These are phyloP conservation scores for Leptinotarsa rubiginosa DNA, from an alignment of 2,888 invertebrate genomes.

Conservation along the genomic window DNA sequence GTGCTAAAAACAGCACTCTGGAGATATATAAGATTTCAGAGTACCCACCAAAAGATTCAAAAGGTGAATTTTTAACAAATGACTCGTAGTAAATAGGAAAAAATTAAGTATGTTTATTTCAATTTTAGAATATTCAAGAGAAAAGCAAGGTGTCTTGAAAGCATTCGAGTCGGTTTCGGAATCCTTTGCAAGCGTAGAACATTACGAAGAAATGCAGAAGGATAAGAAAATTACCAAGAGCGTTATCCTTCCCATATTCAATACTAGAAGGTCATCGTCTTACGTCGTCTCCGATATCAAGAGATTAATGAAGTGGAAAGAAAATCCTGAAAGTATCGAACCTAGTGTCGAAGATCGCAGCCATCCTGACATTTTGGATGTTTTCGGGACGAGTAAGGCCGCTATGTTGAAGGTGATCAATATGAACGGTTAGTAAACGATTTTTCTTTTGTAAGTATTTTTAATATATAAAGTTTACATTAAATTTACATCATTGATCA, in stretches of 20 bases:
- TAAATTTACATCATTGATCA: background rate
- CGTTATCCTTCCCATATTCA: constrained; percentile 46
- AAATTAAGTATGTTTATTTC: too few relatives aligned
- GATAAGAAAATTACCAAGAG: constrained; percentile 42
- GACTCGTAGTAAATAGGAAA: too few relatives aligned
- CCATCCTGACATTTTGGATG: constrained; percentile 49
- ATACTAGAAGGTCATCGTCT: constrained; percentile 36
- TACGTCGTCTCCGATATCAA: constrained; percentile 42
- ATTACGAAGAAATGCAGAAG: constrained; percentile 33
- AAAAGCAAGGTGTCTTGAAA: too few relatives aligned
- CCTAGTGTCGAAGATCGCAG: constrained; percentile 22
- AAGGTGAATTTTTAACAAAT: background rate
- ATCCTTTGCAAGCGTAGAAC: constrained; percentile 30
- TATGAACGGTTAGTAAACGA: constrained; percentile 56
- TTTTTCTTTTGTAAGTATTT: background rate
- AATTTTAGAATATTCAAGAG: too few relatives aligned
- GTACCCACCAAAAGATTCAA: constrained; percentile 62
- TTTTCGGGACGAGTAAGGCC: constrained; percentile 53
- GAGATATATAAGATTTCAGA: constrained; percentile 73
- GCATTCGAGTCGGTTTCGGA: background rate
- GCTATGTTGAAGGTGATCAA: constrained; percentile 53
- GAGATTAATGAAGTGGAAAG: constrained; percentile 47
- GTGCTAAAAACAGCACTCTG: constrained; percentile 76
- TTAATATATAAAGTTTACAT: too few relatives aligned
- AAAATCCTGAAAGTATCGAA: constrained; percentile 30